A percentile compares a stretch with the other conserved stretches of the same genome.
Conservation (phyloP, 1,140 invertebrate species). For the Ylistrum balloti region DNA sequence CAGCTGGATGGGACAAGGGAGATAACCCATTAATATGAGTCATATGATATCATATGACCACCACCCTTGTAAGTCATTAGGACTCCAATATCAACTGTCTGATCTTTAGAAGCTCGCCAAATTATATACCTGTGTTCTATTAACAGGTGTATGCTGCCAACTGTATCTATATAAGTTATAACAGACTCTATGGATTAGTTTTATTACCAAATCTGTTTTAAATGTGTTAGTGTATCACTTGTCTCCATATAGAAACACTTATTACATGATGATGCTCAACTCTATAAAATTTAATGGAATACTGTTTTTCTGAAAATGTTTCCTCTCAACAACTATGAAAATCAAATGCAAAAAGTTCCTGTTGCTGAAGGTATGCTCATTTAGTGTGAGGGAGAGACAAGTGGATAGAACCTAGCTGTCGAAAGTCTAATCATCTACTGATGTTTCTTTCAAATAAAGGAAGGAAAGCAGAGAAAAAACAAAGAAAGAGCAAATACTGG, state of each 20-base stretch:
- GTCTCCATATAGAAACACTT: background rate
- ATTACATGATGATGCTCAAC: background rate
- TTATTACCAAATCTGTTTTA: background rate
- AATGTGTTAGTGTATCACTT: background rate
- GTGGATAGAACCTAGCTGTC: too few species aligned
- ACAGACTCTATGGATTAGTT: background rate
- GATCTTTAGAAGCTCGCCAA: conserved; percentile 26
- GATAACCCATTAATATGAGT: background rate
- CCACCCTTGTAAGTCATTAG: background rate
- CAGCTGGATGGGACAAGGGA: background rate
- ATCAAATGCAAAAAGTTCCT: background rate
- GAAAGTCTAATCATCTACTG: too few species aligned
- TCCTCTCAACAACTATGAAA: too few species aligned
- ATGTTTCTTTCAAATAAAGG: too few species aligned
- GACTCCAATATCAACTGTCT: background rate
- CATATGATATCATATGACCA: background rate
- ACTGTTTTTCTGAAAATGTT: background rate
- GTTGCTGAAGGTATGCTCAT: too few species aligned
- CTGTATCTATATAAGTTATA: background rate
- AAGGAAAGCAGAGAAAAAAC: too few species aligned
- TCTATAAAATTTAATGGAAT: background rate
- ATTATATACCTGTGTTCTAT: conserved; percentile 1
- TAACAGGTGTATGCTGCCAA: conserved; percentile 24
- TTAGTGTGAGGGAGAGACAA: too few species aligned
- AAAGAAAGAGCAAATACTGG: too few species aligned